Evolutionary conservation across 2,113 vertebrate genomes (phyloP).

Genomic region (Galeopterus variegatus): DNA sequence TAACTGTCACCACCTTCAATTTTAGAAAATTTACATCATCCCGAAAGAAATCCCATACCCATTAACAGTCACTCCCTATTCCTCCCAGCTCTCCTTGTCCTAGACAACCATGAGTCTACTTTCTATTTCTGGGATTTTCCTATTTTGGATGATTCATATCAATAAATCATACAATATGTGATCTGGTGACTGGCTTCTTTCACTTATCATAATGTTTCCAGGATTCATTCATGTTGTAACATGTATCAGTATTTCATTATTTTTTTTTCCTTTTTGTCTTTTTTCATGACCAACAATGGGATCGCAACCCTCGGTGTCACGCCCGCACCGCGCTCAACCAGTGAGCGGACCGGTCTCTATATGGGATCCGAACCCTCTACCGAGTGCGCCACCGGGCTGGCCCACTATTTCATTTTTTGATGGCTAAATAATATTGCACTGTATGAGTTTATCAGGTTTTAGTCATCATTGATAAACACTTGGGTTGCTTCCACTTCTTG

Average conservation of each 20-base stretch:
- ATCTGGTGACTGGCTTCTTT: background rate
- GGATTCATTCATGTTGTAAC: background rate
- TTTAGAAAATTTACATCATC: constrained; percentile 8
- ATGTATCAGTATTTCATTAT: background rate
- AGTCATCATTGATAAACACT: background rate
- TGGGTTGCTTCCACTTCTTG: background rate
- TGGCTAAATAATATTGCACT: background rate
- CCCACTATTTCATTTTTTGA: constrained; percentile 10
- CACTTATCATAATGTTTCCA: background rate
- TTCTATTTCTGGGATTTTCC: background rate
- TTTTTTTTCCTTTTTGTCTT: no score
- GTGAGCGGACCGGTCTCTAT: no score
- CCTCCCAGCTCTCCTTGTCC: background rate
- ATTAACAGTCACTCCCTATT: background rate
- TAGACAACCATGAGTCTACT: background rate
- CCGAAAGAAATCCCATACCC: background rate
- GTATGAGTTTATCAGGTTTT: constrained; percentile 20
- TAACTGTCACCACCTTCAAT: background rate
- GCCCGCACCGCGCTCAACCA: no score
- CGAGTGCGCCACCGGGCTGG: no score
- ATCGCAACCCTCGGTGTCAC: no score
- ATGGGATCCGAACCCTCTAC: no score
- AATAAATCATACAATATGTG: background rate
- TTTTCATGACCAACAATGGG: no score
- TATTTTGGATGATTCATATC: background rate